phyloP scores from a whole-genome alignment of 2,888 invertebrate species.

The Phengaris alcon region DNA sequence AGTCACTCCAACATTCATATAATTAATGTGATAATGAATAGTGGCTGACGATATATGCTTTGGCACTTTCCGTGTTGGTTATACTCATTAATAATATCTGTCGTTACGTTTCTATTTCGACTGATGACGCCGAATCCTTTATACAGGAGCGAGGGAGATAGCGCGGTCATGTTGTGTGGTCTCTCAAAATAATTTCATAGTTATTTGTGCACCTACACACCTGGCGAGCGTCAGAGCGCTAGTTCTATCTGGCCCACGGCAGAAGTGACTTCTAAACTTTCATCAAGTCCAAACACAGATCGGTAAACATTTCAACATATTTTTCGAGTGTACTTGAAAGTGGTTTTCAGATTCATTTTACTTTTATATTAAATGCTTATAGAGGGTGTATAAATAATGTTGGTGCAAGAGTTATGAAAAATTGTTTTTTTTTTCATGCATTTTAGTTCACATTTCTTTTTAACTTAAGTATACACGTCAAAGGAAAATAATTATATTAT shows the following conservation, averaged over 20 bases:
- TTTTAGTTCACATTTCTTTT: no score
- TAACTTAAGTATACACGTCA: no score
- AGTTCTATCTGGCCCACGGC: conserved; percentile 53
- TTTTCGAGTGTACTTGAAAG: not conserved
- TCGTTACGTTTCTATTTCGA: conserved; percentile 20
- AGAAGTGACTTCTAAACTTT: conserved; percentile 47
- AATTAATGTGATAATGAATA: not conserved
- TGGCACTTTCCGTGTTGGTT: conserved; percentile 26
- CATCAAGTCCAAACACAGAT: conserved; percentile 51
- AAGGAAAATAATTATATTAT: no score
- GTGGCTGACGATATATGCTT: conserved; percentile 5
- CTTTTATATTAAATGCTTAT: not conserved
- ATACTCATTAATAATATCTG: conserved; percentile 22
- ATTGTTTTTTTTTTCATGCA: not conserved
- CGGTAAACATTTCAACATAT: conserved; percentile 25
- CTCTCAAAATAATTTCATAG: conserved; percentile 36
- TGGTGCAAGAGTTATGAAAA: not conserved
- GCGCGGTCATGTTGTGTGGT: conserved; percentile 33
- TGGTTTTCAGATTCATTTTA: not conserved
- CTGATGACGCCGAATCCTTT: conserved; percentile 6
- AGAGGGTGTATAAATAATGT: not conserved
- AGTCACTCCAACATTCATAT: conserved; percentile 4
- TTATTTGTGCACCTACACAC: conserved; percentile 55
- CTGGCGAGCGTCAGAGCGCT: conserved; percentile 63
- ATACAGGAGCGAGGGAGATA: conserved; percentile 29